Evolutionary conservation across 2,888 invertebrate genomes (phyloP).

Genomic region (Ophion slaviceki): DNA sequence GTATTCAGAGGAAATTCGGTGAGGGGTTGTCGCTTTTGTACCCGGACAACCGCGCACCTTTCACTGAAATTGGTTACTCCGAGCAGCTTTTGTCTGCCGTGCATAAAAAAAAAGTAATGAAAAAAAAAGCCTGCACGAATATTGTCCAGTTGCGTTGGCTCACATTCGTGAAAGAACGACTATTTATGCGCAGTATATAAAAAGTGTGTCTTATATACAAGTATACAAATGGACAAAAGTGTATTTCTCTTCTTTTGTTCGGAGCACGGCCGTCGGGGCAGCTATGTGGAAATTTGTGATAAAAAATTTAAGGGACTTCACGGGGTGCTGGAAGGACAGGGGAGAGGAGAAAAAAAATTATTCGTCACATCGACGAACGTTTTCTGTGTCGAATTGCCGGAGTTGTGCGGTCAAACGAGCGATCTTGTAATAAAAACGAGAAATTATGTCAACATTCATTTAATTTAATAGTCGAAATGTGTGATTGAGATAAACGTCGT

Average conservation of each 20-base stretch:
- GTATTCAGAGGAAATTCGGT: conserved; percentile 30
- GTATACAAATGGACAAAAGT: conserved; percentile 6
- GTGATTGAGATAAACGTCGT: neutral
- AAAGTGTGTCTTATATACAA: conserved; percentile 25
- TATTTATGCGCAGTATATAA: conserved; percentile 18
- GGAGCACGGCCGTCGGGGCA: conserved; percentile 1
- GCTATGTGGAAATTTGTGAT: conserved; percentile 48
- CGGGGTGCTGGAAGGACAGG: neutral
- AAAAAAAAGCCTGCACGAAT: conserved; percentile 56
- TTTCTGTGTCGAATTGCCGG: conserved; percentile 6
- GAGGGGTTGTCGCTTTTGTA: conserved; percentile 33
- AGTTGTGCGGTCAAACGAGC: neutral
- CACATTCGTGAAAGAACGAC: conserved; percentile 47
- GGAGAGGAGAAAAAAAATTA: conserved; percentile 22
- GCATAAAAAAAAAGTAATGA: conserved; percentile 15
- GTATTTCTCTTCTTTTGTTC: conserved; percentile 19
- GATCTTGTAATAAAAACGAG: conserved; percentile 13
- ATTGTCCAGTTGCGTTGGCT: conserved; percentile 40
- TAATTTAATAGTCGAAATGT: conserved; percentile 16
- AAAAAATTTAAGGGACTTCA: conserved; percentile 54
- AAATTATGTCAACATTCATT: conserved; percentile 24
- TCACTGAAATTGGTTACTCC: conserved; percentile 64
- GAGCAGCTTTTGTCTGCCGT: conserved; percentile 53
- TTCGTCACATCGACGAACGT: conserved; percentile 4
- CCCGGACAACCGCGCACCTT: conserved; percentile 53